Evolutionary conservation across 1,140 invertebrate species (phyloP).

Genomic region (Triops longicaudatus): DNA sequence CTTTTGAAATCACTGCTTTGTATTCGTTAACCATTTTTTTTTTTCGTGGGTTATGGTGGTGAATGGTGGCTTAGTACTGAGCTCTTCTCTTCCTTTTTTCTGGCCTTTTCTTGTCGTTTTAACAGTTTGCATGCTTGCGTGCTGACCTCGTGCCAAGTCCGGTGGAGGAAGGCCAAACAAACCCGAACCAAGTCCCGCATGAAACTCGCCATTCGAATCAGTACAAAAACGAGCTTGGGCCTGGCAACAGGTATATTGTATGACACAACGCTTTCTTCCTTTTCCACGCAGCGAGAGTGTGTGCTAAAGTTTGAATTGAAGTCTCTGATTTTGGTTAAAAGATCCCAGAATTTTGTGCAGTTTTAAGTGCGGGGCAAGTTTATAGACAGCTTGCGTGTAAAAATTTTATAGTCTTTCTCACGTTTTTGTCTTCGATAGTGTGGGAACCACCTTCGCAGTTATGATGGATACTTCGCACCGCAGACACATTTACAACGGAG

Average conservation of each 20-base stretch:
- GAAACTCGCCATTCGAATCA: not conserved
- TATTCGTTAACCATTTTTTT: too few species aligned
- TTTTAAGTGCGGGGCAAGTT: not conserved
- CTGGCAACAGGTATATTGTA: not conserved
- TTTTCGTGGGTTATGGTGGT: too few species aligned
- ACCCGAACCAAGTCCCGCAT: not conserved
- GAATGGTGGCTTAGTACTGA: not conserved
- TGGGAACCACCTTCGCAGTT: not conserved
- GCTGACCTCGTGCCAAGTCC: slow-evolving; percentile 9
- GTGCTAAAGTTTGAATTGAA: too few species aligned
- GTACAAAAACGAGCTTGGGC: slow-evolving; percentile 10
- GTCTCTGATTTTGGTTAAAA: not conserved
- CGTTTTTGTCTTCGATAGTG: not conserved
- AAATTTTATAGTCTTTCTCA: not conserved
- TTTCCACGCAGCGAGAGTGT: too few species aligned
- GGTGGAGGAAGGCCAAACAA: not conserved
- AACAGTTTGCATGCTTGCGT: slow-evolving; percentile 8
- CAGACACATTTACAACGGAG: not conserved
- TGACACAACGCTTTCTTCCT: too few species aligned
- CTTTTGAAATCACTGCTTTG: too few species aligned
- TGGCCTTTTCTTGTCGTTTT: not conserved
- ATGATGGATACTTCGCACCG: not conserved
- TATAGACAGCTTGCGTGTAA: not conserved
- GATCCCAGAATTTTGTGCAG: not conserved
- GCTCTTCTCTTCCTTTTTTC: not conserved